Evolutionary conservation across 1,140 invertebrate genomes (phyloP), one percentile per base, ranked within the genome.

Genomic region (Caerostris extrusa): DNA sequence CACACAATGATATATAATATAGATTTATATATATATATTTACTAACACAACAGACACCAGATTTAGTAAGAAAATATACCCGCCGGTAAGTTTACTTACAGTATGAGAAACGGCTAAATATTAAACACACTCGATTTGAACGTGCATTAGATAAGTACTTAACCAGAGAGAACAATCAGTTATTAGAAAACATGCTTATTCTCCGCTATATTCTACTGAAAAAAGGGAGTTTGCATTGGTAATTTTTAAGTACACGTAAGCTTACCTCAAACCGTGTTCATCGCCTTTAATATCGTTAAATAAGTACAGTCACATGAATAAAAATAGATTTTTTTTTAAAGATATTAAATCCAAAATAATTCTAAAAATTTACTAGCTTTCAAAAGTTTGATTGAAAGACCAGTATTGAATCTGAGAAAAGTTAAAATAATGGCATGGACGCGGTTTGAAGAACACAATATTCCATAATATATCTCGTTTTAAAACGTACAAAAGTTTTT

Each of bases 1-100:
- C 92, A 93, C 58, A 93, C 92, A 93, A 88, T 88, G 92, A 93
- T 93, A 93, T 93, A 93, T 89, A 93, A 93, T 93, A 93, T 93
- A 93, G 88, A 93, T 93, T 88, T 93, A 88, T 93, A 93, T 87
- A 93, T 93, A 60, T 90, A 55, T 85, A 82, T 93, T 50, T 86
- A 86, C 92, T 93, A 93, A 93, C 92, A 93, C 92, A 93, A 93
- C 69, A 89, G 71, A 93, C 86, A 89, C 86, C 86, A 88, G 86
- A 89, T 93, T 93, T 82, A 93, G 91, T 93, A 93, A 93, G 92
- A 93, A 93, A 93, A 93, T 93, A 93, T 93, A 93, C 85, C 86
- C 85, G 92, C 92, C 92, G 92, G 55, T 69, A 93, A 93, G 91
- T 88, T 93, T 77, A 93, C 85, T 93, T 93, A 93, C 85, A 93